Evolutionary conservation across 2,113 vertebrate species (phyloP), one percentile per base, ranked within the genome.

Genomic region (Tachycineta bicolor): DNA sequence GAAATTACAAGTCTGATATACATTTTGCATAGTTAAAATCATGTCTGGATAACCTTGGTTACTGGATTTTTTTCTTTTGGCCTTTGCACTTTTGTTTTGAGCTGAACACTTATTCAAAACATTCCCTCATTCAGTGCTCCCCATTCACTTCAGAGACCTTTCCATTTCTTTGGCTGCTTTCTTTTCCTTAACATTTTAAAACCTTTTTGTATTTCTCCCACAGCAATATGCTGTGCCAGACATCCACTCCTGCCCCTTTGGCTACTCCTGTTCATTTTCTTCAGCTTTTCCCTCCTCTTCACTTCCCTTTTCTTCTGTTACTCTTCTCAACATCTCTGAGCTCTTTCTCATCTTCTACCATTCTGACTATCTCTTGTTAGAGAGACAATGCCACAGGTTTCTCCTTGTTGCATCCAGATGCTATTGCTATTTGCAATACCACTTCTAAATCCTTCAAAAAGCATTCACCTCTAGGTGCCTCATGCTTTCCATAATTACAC

Each of bases 21-120:
- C 8, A 9, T 87, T 95, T 93, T 96, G 92, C 90, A 95, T 93
- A 93, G 94, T 90, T 90, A 64, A 60, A 62, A 43, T 81, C 41
- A 44, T 53, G 31, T 50, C 76, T 81, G 28, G 49, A 90, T 74
- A 70, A 78, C 52, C 34, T 68, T 62, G 14, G 10, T 62, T 59
- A 44, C 50, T 73, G 26, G 10, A 29, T 17, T 43, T 68, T 86
- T 80, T 37, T 37, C 39, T 75, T 87, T 47, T 52, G 70, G 23
- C 24, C 22, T 88, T 85, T 77, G 50, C 65, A 80, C 59, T 84
- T 89, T 60, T 41, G 22, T 69, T 68, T 75, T 47, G 33, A 84
- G 43, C 50, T 73, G 39, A 70, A 75, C 37, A 52, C 31, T 86
- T 86, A 43, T 4, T 90, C 11, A 14, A 52, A 88, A 75, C 23